phyloP scores from a whole-genome alignment of 2,888 invertebrate species.

The Elysia crispata region DNA sequence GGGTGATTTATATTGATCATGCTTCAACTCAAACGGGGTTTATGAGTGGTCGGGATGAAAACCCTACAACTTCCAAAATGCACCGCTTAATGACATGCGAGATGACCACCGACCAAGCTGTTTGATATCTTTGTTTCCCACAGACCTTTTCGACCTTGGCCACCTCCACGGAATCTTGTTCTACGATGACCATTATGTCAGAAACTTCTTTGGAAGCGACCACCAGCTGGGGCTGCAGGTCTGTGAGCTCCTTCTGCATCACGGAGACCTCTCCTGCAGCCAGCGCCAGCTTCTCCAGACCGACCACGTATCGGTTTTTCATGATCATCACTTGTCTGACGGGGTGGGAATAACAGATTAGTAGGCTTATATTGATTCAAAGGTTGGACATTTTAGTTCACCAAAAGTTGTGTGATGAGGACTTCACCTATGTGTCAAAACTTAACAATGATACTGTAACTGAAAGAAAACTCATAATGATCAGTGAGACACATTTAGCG shows the following conservation, averaged over 20 bases:
- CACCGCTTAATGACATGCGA: neutral
- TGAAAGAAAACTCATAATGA: too few species aligned
- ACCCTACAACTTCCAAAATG: neutral
- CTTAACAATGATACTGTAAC: too few species aligned
- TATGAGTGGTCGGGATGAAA: too few species aligned
- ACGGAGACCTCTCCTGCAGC: slow-evolving; percentile 92
- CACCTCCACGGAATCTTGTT: slow-evolving; percentile 87
- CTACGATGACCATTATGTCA: slow-evolving; percentile 96
- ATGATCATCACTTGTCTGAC: slow-evolving; percentile 75
- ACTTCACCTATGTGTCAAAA: too few species aligned
- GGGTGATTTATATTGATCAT: too few species aligned
- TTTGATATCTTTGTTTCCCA: neutral
- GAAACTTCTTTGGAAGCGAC: slow-evolving; percentile 94
- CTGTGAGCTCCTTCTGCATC: slow-evolving; percentile 93
- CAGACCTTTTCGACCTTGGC: slow-evolving; percentile 76
- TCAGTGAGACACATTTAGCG: too few species aligned
- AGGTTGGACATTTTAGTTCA: too few species aligned
- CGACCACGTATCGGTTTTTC: slow-evolving; percentile 79
- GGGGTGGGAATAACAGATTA: too few species aligned
- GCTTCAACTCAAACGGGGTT: too few species aligned
- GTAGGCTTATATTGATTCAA: too few species aligned
- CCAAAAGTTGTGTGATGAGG: too few species aligned
- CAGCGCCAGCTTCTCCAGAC: slow-evolving; percentile 92
- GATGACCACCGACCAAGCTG: too few species aligned
- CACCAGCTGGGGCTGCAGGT: slow-evolving; percentile 91